Percentiles rank a stretch among this genome's conserved stretches.
phyloP scores from a whole-genome alignment of 2,888 invertebrate genomes.

The Scotopteryx bipunctaria region DNA sequence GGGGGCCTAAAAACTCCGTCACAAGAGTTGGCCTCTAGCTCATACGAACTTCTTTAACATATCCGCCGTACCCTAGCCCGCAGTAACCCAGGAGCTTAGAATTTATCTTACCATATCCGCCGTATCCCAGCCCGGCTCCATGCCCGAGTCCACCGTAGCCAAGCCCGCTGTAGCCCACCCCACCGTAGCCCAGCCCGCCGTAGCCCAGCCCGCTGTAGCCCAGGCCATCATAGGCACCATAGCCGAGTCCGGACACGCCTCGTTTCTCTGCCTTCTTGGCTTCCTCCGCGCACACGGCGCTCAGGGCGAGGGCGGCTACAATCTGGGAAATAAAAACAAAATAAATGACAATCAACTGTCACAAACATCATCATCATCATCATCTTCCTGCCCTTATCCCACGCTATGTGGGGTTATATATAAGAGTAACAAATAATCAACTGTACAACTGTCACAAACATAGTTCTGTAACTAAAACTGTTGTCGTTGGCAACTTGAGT shows the following conservation, averaged over 20 bases:
- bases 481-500: no score
- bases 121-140: constrained; percentile 30
- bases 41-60: constrained; percentile 31
- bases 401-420: no score
- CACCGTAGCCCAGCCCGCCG: constrained; percentile 54
- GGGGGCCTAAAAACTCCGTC: no score
- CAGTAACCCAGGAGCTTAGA: no score
- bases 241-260: constrained; percentile 71
- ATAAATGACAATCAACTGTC: no score
- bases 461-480: no score
- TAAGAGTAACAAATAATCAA: no score
- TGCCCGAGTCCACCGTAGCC: constrained; percentile 45
- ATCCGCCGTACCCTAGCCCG: constrained; percentile 40
- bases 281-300: constrained; percentile 69
- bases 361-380: no score
- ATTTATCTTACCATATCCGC: constrained; percentile 37
- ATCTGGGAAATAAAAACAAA: constrained; percentile 48
- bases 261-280: constrained; percentile 79
- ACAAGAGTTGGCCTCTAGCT: no score
- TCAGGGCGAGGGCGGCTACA: constrained; percentile 62
- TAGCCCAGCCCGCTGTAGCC: constrained; percentile 54
- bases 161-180: constrained; percentile 37
- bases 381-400: no score
- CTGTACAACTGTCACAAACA: no score
- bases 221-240: constrained; percentile 52